These are phyloP conservation scores for Arge pagana DNA, from an alignment of 2,888 invertebrate species.

Conservation along the genomic window DNA sequence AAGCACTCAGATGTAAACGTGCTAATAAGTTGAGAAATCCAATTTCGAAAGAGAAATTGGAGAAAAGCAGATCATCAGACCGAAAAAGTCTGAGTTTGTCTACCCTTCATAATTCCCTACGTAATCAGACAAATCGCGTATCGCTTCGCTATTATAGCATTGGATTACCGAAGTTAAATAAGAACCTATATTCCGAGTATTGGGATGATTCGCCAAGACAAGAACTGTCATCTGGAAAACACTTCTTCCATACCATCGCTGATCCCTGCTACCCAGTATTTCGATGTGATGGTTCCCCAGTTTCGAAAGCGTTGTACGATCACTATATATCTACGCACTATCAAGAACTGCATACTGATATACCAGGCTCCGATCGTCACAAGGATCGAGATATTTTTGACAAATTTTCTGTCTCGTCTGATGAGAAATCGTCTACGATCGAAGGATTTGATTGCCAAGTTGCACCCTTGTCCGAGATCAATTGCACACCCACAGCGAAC, in stretches of 20 bases:
- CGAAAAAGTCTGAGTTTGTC: conserved; percentile 63
- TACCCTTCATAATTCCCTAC: conserved; percentile 67
- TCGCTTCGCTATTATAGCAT: conserved; percentile 64
- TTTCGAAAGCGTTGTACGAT: conserved; percentile 74
- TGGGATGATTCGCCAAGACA: conserved; percentile 48
- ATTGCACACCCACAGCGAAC: conserved; percentile 32
- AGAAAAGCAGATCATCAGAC: conserved; percentile 39
- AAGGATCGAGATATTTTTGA: conserved; percentile 33
- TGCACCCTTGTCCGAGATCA: conserved; percentile 17
- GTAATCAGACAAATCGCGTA: conserved; percentile 63
- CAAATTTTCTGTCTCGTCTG: not conserved
- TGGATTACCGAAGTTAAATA: conserved; percentile 56
- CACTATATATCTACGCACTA: conserved; percentile 72
- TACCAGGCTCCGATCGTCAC: conserved; percentile 32
- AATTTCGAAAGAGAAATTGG: conserved; percentile 33
- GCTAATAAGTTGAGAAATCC: conserved; percentile 51
- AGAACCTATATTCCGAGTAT: conserved; percentile 37
- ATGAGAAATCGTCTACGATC: not conserved
- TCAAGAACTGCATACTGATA: conserved; percentile 58
- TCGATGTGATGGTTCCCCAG: conserved; percentile 73
- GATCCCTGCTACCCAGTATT: conserved; percentile 81
- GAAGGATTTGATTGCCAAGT: conserved; percentile 14
- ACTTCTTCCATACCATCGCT: conserved; percentile 71
- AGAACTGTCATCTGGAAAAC: conserved; percentile 50
- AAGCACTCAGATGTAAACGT: conserved; percentile 55